Conservation (phyloP, 1,140 invertebrate species). For the Saxidomus purpurata region DNA sequence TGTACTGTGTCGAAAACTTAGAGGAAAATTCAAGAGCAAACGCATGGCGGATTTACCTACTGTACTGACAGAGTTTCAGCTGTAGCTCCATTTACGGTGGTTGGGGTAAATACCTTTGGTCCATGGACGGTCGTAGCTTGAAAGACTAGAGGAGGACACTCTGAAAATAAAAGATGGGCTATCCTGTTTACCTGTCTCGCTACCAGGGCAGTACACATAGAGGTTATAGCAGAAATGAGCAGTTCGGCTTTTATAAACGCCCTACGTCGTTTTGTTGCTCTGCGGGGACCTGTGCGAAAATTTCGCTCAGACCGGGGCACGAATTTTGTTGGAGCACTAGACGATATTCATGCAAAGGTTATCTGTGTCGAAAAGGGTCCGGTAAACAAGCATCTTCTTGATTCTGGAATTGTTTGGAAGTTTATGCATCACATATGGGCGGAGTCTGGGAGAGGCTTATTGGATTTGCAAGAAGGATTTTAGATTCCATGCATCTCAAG, state of each 20-base stretch:
- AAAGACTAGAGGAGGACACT: constrained; percentile 12
- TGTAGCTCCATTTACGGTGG: constrained; percentile 37
- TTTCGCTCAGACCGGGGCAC: constrained; percentile 64
- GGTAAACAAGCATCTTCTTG: background rate
- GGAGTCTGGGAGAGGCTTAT: constrained; percentile 22
- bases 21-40: background rate
- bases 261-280: constrained; percentile 28
- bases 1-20: constrained; percentile 47
- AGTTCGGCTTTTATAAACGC: constrained; percentile 69
- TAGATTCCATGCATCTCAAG: constrained; percentile 26
- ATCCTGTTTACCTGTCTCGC: constrained; percentile 71
- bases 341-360: background rate
- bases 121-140: constrained; percentile 5
- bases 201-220: constrained; percentile 59
- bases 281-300: background rate
- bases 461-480: background rate
- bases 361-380: constrained; percentile 7
- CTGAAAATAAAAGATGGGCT: constrained; percentile 59
- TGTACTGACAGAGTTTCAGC: constrained; percentile 20
- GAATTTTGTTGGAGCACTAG: constrained; percentile 61
- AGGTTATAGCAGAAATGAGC: constrained; percentile 65
- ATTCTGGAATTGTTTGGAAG: constrained; percentile 38
- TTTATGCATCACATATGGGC: background rate
- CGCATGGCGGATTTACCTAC: constrained; percentile 47
- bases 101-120: constrained; percentile 9